phyloP scores from a whole-genome alignment of 2,888 invertebrate genomes.

The Dromius quadrimaculatus region DNA sequence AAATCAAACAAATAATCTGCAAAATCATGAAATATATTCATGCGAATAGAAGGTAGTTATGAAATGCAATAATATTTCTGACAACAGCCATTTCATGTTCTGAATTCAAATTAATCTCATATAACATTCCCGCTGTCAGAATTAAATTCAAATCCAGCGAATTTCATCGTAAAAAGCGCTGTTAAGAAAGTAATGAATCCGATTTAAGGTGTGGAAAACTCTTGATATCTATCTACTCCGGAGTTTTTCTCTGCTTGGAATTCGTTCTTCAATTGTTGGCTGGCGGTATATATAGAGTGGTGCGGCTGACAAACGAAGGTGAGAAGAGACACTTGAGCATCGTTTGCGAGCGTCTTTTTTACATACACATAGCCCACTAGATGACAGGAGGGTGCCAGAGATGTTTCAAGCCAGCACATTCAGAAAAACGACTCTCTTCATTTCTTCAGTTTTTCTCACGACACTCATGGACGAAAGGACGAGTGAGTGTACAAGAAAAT shows the following conservation, averaged over 20 bases:
- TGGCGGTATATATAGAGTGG: conserved; percentile 6
- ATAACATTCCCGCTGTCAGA: no score
- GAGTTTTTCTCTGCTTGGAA: conserved; percentile 8
- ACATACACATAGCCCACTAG: conserved; percentile 33
- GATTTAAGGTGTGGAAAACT: no score
- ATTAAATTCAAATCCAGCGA: no score
- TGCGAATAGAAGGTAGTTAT: no score
- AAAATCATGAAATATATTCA: no score
- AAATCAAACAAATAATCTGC: no score
- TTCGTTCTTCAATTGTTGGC: no score
- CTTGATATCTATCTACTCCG: neutral
- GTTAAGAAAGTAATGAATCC: neutral
- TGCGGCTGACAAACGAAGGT: conserved; percentile 20
- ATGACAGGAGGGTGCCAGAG: neutral
- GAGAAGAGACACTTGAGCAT: conserved; percentile 24
- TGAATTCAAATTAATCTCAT: no score
- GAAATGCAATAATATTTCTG: no score
- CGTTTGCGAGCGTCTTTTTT: conserved; percentile 29
- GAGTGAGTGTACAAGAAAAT: conserved; percentile 14
- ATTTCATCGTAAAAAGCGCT: conserved; percentile 13
- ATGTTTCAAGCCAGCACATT: conserved; percentile 5
- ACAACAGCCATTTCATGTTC: no score
- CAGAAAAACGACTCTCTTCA: conserved; percentile 34
- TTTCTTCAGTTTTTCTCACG: neutral
- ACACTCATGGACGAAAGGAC: neutral